Base-by-base conservation (phyloP, 2,797 vertebrate species). In the Lerista edwardsae region DNA sequence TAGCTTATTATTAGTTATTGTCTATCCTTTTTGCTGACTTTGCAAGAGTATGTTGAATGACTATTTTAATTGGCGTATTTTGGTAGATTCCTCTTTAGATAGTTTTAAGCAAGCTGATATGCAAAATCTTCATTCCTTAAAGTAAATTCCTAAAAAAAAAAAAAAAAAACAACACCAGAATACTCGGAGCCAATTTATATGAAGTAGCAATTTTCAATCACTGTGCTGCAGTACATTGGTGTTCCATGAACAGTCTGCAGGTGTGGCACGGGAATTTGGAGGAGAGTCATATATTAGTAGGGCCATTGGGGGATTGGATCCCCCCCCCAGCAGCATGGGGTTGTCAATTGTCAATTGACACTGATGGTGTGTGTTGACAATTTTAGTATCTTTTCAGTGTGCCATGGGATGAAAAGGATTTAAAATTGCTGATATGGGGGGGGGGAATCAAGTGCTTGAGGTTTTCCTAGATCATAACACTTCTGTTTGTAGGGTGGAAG, bases 11-110 rank as follows among this genome's bases (percentile, higher is more conserved):
- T 82, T 69, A 79, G 3, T 41, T 87, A 6, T 4, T 65, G 25
- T 85, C 83, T 31, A 77, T 83, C 85, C 65, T 73, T 86, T 74
- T 36, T 82, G 9, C 77, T 23, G 1, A 34, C 3, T 65, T 55
- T 62, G 23, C 75, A 71, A 29, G 55, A 77, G 88, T 59, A 79
- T 72, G 39, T 65, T 51, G 39, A 73, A 39, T 3, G 11, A 6
- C 4, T 29, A 77, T 29, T 81, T 88, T 86, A 51, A 36, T 67
- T 73, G 80, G 19, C 65, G 12, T 27, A 72, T 55, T 25, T 84
- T 59, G 76, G 65, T 75, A 57, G 12, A 39, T 0, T 31, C 87
- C 7, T 0, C 75, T 81, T 12, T 34, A n/a, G 27, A 44, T 41
- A 79, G 71, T n/a, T 73, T 62, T 65, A 36, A 64, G 10, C 15